These are phyloP conservation scores for Umimayanthus kanabou DNA, from an alignment of 92 coral and sea anemone species.

Conservation along the genomic window DNA sequence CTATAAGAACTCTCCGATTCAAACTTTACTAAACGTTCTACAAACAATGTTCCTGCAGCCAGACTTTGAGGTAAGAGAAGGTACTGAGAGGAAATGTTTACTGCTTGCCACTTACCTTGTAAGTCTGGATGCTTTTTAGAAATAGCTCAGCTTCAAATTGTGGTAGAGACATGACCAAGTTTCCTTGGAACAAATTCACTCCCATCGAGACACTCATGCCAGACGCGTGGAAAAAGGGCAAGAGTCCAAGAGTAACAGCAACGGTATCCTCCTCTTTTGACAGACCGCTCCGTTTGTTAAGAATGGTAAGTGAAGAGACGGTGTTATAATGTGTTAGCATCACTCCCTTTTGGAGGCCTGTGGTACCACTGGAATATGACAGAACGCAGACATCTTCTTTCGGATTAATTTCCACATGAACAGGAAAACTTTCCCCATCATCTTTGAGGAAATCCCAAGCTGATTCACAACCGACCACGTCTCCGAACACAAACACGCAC, in stretches of 20 bases:
- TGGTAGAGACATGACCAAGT: conserved; percentile 56
- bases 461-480: conserved; percentile 69
- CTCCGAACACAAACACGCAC: conserved; percentile 71
- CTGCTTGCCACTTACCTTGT: conserved; percentile 52
- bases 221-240: conserved; percentile 69
- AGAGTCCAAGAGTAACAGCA: conserved; percentile 48
- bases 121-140: conserved; percentile 69
- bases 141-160: conserved; percentile 66
- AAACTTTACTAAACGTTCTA: no score
- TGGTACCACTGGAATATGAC: conserved; percentile 92
- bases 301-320: conserved; percentile 28
- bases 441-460: conserved; percentile 66
- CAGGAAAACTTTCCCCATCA: conserved; percentile 74
- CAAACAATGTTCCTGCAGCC: no score
- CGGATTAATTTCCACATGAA: conserved; percentile 60
- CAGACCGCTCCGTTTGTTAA: not conserved
- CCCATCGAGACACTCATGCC: conserved; percentile 62
- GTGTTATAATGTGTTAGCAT: conserved; percentile 85
- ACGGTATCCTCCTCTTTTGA: not conserved
- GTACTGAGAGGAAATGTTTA: no score
- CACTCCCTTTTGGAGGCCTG: conserved; percentile 87
- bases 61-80: no score
- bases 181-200: conserved; percentile 35
- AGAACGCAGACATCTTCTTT: conserved; percentile 67
- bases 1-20: no score